Base-by-base conservation (phyloP, 2,797 vertebrate species). In the Zenarchopterus dispar region DNA sequence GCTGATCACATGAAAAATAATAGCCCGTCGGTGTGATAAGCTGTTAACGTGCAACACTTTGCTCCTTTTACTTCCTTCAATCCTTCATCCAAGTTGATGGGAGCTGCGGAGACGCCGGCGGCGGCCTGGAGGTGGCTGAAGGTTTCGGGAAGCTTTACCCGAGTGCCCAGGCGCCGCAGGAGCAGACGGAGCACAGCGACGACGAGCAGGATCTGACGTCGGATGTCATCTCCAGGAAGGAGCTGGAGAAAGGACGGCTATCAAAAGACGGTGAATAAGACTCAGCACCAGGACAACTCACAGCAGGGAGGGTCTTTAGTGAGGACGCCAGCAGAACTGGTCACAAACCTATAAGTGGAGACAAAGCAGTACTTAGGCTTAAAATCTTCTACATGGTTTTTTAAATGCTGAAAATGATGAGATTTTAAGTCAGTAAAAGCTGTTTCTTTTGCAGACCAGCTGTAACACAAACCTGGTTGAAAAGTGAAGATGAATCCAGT, bases 61-160 rank as follows among this genome's bases (percentile, higher is more conserved):
- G 8, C 23, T 67, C 15, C 4, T n/a, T 28, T 49, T 42, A 52
- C 70, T 48, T 55, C 1, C 11, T 36, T 22, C 16, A 15, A 31
- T 39, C 23, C n/a, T 8, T 6, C 8, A 1, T 55, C 23, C 5
- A 8, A 61, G 66, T 16, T 5, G 61, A 58, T 0, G 84, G 85
- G 58, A 63, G 8, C 19, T 73, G 86, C n/a, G 48, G 28, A 4
- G 4, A 28, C 19, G 11, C 44, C 46, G 15, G 67, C 46, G 23
- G 66, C 49, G 13, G 18, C 2, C 42, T 15, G 62, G 88, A 89
- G 1, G 74, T 55, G 23, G 84, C 66, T 0, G 85, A 90, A 44
- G 98, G 97, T 21, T 99, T 99, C 85, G 98, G 98, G 71, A 98
- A 98, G 88, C 94, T 98, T 65, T 97, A 96, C 72, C 96, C 97